Conservation (phyloP, 2,888 invertebrate species). For the Tuberolachnus salignus region DNA sequence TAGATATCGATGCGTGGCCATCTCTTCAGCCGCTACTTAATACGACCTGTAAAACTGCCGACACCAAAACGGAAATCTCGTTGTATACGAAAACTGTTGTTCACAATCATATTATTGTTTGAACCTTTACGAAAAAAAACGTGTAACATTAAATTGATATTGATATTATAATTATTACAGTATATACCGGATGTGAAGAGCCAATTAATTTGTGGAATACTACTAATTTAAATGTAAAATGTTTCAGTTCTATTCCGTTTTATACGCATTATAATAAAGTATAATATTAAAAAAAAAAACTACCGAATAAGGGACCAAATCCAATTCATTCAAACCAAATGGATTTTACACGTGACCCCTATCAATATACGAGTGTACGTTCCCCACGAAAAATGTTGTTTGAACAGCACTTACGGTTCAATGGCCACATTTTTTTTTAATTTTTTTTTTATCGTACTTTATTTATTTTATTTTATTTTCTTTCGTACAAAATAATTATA, state of each 20-base stretch:
- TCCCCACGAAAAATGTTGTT: constrained; percentile 1
- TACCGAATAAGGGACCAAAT: not conserved
- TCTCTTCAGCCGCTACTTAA: too few species aligned
- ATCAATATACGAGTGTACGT: not conserved
- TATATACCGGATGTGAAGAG: not conserved
- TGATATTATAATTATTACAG: not conserved
- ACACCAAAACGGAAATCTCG: too few species aligned
- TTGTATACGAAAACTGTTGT: not conserved
- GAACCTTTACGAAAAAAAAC: not conserved
- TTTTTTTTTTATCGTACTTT: not conserved
- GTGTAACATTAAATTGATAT: not conserved
- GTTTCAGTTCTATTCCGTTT: not conserved
- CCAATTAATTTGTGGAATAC: not conserved
- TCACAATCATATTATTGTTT: not conserved
- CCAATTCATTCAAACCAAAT: not conserved
- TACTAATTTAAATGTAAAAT: not conserved
- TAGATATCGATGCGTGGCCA: too few species aligned
- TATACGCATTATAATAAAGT: not conserved
- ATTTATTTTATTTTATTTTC: not conserved
- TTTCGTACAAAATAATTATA: not conserved
- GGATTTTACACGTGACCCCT: constrained; percentile 26
- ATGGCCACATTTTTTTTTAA: constrained; percentile 2
- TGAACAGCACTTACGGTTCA: not conserved
- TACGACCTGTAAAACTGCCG: too few species aligned
- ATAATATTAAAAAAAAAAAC: constrained; percentile 5